Conservation (phyloP, 2,888 invertebrate genomes). For the Lamproptera curius region DNA sequence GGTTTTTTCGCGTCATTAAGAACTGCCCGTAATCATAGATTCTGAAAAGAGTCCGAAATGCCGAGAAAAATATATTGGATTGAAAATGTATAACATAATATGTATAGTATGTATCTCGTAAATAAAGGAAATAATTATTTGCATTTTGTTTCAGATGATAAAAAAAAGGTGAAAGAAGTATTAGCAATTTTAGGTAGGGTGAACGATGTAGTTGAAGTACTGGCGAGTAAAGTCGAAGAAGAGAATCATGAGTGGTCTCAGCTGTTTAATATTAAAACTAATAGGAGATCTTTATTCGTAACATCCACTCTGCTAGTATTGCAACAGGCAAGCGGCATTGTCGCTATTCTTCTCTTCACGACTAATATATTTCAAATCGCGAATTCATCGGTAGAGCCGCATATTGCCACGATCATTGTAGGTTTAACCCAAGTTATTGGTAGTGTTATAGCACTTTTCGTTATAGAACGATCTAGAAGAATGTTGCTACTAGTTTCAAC, state of each 20-base stretch:
- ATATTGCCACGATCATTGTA: constrained; percentile 45
- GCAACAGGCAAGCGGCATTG: constrained; percentile 9
- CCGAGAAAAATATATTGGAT: too few relatives aligned
- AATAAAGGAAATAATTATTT: background rate
- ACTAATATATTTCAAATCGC: constrained; percentile 6
- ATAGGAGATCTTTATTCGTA: constrained; percentile 36
- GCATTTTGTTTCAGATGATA: background rate
- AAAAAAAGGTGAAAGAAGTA: background rate
- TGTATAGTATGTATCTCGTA: background rate
- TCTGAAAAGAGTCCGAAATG: too few relatives aligned
- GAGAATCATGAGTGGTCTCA: constrained; percentile 32
- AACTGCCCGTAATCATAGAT: too few relatives aligned
- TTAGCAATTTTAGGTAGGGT: background rate
- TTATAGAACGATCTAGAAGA: constrained; percentile 43
- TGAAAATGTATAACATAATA: too few relatives aligned
- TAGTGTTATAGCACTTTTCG: constrained; percentile 37
- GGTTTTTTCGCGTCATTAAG: too few relatives aligned
- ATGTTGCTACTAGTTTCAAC: constrained; percentile 41
- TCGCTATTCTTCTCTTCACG: background rate
- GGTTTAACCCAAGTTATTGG: constrained; percentile 40
- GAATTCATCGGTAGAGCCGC: constrained; percentile 9
- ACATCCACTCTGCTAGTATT: background rate
- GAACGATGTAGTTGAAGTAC: background rate
- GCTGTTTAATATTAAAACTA: constrained; percentile 37
- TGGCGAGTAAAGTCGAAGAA: background rate